Evolutionary conservation across 2,888 invertebrate species (phyloP), one percentile per base, ranked within the genome.

Genomic region (Volucella zonaria): DNA sequence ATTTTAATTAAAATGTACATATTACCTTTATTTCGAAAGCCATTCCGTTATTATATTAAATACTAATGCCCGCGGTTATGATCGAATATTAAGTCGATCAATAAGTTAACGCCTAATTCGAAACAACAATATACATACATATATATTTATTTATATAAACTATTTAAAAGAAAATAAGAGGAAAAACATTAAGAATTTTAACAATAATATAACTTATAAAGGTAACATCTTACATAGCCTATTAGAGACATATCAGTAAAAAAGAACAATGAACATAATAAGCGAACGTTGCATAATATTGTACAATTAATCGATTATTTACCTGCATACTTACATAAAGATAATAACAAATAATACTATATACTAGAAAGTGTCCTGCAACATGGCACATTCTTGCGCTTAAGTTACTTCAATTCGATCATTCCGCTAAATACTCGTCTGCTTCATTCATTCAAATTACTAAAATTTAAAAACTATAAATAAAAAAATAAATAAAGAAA

Each of bases 171-270:
- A 40, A 9, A 52, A 66, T 14, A 38, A 58, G 8, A 15, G 1
- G 4, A n/a, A 49, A 58, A 8, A 42, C n/a, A 9, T 74, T 74
- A 74, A 51, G 45, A 62, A 45, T 56, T 80, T 54, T 80, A 75
- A 80, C 71, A 80, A 76, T 70, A 40, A 71, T 61, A 78, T 40
- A 64, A 74, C 31, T 1, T 31, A 82, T 68, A 59, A 80, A 85
- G 75, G 81, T 85, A 85, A 81, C 67, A 85, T 85, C 86, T 77
- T 86, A 89, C 87, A 89, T 91, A 91, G 91, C 90, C 91, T 91
- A 90, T 90, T 91, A 91, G 91, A 91, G 90, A 91, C 91, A 91
- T 91, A 91, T 91, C 91, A 91, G 88, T 18, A 80, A 47, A 64
- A 49, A 61, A 49, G 61, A 71, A 78, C 70, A 79, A 83, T 80